A percentile compares a stretch with the other conserved stretches of the same genome.
phyloP scores from a whole-genome alignment of 1,140 invertebrate species.

The Hylaeus anthracinus region DNA sequence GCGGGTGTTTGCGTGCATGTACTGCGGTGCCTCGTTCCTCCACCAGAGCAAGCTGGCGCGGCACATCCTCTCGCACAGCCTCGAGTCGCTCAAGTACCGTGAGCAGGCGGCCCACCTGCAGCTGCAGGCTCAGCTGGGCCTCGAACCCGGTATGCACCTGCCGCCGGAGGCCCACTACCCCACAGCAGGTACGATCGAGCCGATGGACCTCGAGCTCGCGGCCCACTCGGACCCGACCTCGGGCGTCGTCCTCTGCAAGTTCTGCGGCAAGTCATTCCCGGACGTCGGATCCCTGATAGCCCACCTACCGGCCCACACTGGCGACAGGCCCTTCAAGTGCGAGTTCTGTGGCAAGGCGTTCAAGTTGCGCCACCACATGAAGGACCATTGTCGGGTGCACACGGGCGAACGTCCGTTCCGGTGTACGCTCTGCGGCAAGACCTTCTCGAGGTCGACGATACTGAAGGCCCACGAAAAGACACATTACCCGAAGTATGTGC shows the following conservation, averaged over 20 bases:
- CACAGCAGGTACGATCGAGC: conserved; percentile 77
- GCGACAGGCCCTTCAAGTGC: conserved; percentile 93
- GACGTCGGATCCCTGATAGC: conserved; percentile 92
- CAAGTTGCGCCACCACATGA: conserved; percentile 95
- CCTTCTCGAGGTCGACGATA: conserved; percentile 93
- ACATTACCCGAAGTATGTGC: conserved; percentile 93
- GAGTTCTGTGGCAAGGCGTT: conserved; percentile 95
- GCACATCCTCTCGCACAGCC: conserved; percentile 92
- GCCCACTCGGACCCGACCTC: conserved; percentile 84
- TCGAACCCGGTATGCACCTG: conserved; percentile 75
- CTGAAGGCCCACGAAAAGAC: conserved; percentile 95
- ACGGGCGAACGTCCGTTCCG: conserved; percentile 94
- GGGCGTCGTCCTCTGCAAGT: conserved; percentile 91
- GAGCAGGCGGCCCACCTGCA: conserved; percentile 83
- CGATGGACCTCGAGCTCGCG: conserved; percentile 80
- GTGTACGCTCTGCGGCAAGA: conserved; percentile 93
- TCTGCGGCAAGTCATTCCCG: conserved; percentile 94
- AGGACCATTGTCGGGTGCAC: conserved; percentile 94
- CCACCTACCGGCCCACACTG: conserved; percentile 93
- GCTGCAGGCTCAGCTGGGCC: conserved; percentile 81
- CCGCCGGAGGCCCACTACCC: conserved; percentile 79
- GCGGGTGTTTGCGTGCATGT: conserved; percentile 89
- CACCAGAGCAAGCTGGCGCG: conserved; percentile 93
- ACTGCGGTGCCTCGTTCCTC: conserved; percentile 92
- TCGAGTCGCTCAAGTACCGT: conserved; percentile 92